Conservation (phyloP, 2,797 vertebrate genomes). For the Corythornis leucogaster region DNA sequence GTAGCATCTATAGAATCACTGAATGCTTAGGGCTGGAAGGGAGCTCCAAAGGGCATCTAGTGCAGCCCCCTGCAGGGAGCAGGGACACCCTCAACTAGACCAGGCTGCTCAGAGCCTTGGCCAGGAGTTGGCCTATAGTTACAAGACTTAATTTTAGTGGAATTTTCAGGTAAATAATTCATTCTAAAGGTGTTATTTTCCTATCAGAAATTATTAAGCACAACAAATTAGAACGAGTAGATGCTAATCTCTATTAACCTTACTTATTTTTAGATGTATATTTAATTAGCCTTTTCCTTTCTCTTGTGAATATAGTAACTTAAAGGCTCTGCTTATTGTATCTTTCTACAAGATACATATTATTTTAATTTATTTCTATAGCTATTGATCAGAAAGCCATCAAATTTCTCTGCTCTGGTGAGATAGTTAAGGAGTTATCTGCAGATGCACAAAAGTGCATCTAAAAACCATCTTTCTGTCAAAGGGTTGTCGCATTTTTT, state of each 20-base stretch:
- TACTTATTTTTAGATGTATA: not conserved
- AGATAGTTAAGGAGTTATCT: not conserved
- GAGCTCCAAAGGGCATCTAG: no score
- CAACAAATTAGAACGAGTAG: not conserved
- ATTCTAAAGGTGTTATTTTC: not conserved
- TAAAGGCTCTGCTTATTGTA: not conserved
- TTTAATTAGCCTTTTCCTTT: not conserved
- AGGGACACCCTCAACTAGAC: no score
- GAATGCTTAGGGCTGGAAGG: no score
- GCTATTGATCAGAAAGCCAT: not conserved
- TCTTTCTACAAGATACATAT: not conserved
- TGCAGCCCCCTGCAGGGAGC: no score
- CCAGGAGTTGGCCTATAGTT: not conserved
- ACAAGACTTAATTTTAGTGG: not conserved
- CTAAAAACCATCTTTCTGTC: not conserved
- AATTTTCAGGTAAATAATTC: not conserved
- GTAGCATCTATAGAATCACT: no score
- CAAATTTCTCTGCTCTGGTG: not conserved
- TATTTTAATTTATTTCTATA: not conserved
- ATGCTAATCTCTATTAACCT: not conserved
- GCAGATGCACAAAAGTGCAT: not conserved
- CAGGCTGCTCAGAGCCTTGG: no score
- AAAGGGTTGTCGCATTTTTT: not conserved
- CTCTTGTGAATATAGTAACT: not conserved
- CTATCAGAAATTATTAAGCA: not conserved